Evolutionary conservation across 37 sponge, comb jelly and placozoan genomes (phyloP), one percentile per base, ranked within the genome.

Genomic region (Theonella swinhoei): DNA sequence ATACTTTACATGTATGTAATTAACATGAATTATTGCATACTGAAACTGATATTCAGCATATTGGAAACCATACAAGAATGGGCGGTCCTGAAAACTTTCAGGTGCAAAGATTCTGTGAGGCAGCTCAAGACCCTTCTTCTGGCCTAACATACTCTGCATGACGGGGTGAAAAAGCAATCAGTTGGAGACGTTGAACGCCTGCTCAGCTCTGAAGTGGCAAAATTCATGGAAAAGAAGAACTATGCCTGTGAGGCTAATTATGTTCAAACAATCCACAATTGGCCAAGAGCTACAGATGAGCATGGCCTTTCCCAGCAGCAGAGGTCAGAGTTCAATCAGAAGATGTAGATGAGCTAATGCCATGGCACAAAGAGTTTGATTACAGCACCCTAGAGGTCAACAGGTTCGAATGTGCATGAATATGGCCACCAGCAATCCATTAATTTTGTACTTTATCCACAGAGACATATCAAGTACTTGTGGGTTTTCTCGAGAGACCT

Each of bases 341-440:
- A 75, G 58, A 31, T 84, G 24, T 82, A 23, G 83, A 82, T 36
- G 77, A 76, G 61, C 61, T 84, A 2, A 84, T 84, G 77, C 85
- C 85, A 29, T 84, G 68, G 77, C 39, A 76, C 28, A n/a, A n/a
- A n/a, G n/a, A n/a, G n/a, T n/a, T n/a, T n/a, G n/a, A n/a, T n/a
- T n/a, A n/a, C n/a, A n/a, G 75, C 61, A 26, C 39, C 20, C 42
- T 80, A 3, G 81, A 70, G 47, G 81, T 70, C 34, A 81, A 70
- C 72, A 26, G 37, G 81, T 80, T 11, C n/a, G 70, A 54, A 1
- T 11, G 3, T 75, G 38, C 9, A 64, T 25, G n/a, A n/a, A 30
- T 9, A 29, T 78, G 7, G 43, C 2, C 1, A n/a, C 1, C 42
- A 22, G 4, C 24, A 31, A 38, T 42, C 11, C 25, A 74, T 42